These are phyloP conservation scores for Drosophila nigricruria DNA, from an alignment of 2,888 invertebrate genomes.

Conservation along the genomic window DNA sequence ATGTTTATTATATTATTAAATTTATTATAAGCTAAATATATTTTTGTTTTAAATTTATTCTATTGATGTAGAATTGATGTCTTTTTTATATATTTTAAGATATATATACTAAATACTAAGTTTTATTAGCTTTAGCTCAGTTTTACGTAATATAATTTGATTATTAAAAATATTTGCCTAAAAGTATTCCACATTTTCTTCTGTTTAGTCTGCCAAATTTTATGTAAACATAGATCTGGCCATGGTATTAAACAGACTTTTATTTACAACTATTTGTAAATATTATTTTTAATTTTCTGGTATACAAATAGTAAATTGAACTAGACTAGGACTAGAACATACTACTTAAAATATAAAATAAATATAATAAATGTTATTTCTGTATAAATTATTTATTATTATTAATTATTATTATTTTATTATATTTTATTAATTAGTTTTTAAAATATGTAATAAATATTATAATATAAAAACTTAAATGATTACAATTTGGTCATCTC, in stretches of 20 bases:
- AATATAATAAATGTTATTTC: background rate
- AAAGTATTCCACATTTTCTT: constrained; percentile 14
- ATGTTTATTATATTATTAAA: constrained; percentile 22
- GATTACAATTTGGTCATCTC: background rate
- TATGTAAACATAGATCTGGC: background rate
- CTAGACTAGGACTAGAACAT: background rate
- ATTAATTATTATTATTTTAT: too few species aligned
- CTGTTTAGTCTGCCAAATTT: background rate
- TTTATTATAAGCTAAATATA: constrained; percentile 15
- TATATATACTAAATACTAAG: background rate
- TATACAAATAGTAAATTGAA: background rate
- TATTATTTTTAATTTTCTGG: background rate
- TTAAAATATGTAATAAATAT: too few species aligned
- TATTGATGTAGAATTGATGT: background rate
- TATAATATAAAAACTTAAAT: background rate
- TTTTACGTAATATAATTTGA: background rate
- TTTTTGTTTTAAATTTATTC: background rate
- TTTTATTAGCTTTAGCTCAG: background rate
- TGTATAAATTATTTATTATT: too few species aligned
- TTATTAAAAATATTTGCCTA: constrained; percentile 1
- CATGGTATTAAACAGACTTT: background rate
- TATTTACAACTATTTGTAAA: background rate
- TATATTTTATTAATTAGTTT: background rate
- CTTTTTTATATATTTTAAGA: background rate
- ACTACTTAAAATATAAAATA: background rate